Evolutionary conservation across 1,140 invertebrate species (phyloP), one percentile per base, ranked within the genome.

Genomic region (Conopomorpha cramerella): DNA sequence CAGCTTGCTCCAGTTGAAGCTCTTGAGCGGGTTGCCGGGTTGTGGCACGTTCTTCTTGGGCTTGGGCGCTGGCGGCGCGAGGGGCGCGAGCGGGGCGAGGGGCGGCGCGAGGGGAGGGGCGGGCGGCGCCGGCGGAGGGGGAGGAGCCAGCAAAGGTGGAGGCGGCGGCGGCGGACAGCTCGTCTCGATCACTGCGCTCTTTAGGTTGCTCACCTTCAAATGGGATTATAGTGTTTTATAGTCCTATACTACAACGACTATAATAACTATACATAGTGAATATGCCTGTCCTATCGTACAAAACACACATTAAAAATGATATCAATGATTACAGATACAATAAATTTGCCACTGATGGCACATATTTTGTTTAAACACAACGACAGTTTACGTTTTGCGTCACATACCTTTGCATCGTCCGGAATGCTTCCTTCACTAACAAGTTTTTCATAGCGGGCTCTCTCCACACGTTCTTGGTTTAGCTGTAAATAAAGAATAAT

Each of bases 1-100:
- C 43, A 98, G 79, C 56, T 96, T 96, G 4, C 91, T 92, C 95
- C 96, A 99, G 73, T 99, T 99, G 77, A 98, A 96, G 16, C 94
- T 95, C 67, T 98, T 98, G 1, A 98, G 77, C 0, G 95, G 92
- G 74, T 93, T 92, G 12, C 88, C 86, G 3, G 96, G 91, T 53
- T 95, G 91, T 43, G 94, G 95, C 37, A 92, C 86, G 48, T 91
- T 88, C 58, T 91, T 91, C 46, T 84, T 84, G 19, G 79, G 78
- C 30, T 77, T 55, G 32, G 83, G 79, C 30, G 81, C 67, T 19
- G 82, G 70, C 1, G 78, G 63, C 15, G 74, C 64, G 30, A 72
- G 73, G 10, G 84, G 84, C 42, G 79, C 79, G 49, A 45, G 70
- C 12, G 70, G 80, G 19, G 68, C 77, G 30, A 77, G 77, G 26